Base-by-base conservation (phyloP, 2,113 vertebrate genomes). In the Halichoerus grypus region DNA sequence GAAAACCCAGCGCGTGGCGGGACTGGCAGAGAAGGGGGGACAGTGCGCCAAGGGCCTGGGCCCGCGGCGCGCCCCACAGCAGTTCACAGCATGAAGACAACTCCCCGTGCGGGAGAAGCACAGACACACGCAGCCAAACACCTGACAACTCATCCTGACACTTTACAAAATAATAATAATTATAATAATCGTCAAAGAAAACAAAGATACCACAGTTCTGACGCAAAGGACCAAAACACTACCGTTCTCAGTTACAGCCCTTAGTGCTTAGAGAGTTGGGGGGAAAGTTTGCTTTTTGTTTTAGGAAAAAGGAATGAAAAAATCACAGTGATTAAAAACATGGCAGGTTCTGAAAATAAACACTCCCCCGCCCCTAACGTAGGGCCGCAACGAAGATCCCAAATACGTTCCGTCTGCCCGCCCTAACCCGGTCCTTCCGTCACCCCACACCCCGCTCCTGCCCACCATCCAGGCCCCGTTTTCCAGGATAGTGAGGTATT, bases 301-400 rank as follows among this genome's bases (percentile, higher is more conserved):
- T 88, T 72, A 97, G 85, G 85, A 72, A 83, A 95, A 96, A 93
- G 74, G 92, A 98, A 98, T 96, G 94, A 96, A 97, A 96, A 96
- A 92, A 92, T 98, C 98, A 98, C 98, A 98, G 98, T 98, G 98
- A 98, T 98, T 97, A 95, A 97, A 98, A 97, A 96, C 95, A 96
- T 93, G 97, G 95, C 93, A 98, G 95, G 91, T 97, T 96, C 95
- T 96, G 91, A 97, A 98, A 97, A 97, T 79, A 97, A 97, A 97
- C 90, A 81, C 88, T 96, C 87, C 94, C 67, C 63, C 16, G 53
- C 72, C 95, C 93, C 86, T 86, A 89, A 86, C 76, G 83, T 26
- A 86, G 96, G 97, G 95, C 88, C 89, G 91, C 79, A 63, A 94
- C 77, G 22, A 86, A 74, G 94, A 94, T 46, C 65, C 92, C 97